A percentile compares a stretch with the other conserved stretches of the same genome.
phyloP scores from a whole-genome alignment of 1,140 invertebrate species.

The Aethina tumida region DNA sequence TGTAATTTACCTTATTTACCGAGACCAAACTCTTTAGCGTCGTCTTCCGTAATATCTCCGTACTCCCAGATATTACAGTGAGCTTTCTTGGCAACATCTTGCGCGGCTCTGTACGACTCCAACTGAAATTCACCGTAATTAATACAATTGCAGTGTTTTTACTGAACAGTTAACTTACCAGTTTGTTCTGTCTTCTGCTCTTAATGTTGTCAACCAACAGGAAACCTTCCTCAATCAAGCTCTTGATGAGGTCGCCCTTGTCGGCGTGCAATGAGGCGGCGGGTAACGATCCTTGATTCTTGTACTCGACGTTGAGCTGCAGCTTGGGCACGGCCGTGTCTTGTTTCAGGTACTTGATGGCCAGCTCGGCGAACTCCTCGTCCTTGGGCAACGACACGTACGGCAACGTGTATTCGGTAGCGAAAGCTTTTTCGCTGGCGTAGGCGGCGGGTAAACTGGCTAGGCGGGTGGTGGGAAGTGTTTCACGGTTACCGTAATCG shows the following conservation, averaged over 20 bases:
- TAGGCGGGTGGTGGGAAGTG: conserved; percentile 46
- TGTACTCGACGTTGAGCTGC: conserved; percentile 64
- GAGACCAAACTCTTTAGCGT: conserved; percentile 81
- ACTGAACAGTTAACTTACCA: conserved; percentile 42
- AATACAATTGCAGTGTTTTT: neutral
- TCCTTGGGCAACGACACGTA: conserved; percentile 76
- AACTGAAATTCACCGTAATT: conserved; percentile 40
- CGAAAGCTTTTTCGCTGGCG: conserved; percentile 64
- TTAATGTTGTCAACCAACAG: conserved; percentile 70
- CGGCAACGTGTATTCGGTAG: conserved; percentile 77
- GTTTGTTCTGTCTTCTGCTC: conserved; percentile 69
- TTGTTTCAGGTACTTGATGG: conserved; percentile 58
- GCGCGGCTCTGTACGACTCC: conserved; percentile 71
- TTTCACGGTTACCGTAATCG: conserved; percentile 85
- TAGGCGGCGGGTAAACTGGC: conserved; percentile 75
- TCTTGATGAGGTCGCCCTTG: conserved; percentile 71
- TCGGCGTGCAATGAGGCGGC: conserved; percentile 62
- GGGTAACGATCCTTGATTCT: conserved; percentile 48
- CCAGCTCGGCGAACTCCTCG: conserved; percentile 68
- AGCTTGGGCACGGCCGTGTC: conserved; percentile 54
- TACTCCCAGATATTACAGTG: conserved; percentile 90
- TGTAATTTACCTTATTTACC: no score
- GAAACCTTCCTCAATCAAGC: conserved; percentile 76
- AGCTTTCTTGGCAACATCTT: conserved; percentile 74
- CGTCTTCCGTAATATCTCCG: conserved; percentile 91